phyloP scores from a whole-genome alignment of 2,888 invertebrate species.

The Abrostola triplasia region DNA sequence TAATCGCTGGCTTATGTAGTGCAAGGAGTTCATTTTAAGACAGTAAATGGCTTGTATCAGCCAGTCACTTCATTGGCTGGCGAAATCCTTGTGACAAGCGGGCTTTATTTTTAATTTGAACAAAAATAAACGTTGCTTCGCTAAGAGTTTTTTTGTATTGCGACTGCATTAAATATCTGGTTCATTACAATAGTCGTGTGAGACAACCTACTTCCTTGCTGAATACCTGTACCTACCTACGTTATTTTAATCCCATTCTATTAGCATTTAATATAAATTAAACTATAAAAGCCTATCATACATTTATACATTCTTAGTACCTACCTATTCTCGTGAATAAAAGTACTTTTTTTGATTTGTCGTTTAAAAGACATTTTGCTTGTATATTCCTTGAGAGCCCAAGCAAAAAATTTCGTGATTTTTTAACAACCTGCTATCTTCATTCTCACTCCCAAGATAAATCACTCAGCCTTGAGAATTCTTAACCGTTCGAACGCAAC shows the following conservation, averaged over 20 bases:
- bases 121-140: neutral
- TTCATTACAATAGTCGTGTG: neutral
- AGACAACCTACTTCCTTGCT: no score
- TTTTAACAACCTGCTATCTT: constrained; percentile 12
- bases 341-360: no score
- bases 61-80: neutral
- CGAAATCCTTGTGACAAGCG: neutral
- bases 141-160: neutral
- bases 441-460: constrained; percentile 27
- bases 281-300: neutral
- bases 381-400: no score
- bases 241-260: neutral
- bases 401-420: constrained; percentile 23
- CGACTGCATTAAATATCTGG: neutral
- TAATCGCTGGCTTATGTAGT: neutral
- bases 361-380: no score
- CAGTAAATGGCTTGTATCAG: neutral
- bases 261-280: neutral
- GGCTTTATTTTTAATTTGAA: constrained; percentile 1
- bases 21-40: neutral
- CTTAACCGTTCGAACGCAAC: constrained; percentile 42
- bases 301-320: no score
- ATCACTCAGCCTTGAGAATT: constrained; percentile 41
- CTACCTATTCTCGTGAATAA: no score
- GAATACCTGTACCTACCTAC: no score